Conservation (phyloP, 2,888 invertebrate species). For the Heliconius charithonia region DNA sequence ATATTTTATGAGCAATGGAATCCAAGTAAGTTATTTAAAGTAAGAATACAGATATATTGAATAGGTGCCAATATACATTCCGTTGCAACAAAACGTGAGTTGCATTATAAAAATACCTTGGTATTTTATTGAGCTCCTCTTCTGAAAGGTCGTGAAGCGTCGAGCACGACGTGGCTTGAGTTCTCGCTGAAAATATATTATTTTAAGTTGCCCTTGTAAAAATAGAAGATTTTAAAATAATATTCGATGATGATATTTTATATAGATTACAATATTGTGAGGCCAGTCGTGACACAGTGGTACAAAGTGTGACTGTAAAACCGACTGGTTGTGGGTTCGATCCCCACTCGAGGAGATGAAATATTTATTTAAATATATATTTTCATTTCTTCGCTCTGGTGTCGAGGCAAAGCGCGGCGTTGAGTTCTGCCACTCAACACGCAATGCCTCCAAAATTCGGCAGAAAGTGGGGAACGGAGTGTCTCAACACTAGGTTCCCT, state of each 20-base stretch:
- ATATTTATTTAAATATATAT: too few species aligned
- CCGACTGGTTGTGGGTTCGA: too few species aligned
- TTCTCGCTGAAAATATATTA: conserved; percentile 66
- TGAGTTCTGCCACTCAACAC: too few species aligned
- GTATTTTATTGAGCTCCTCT: conserved; percentile 79
- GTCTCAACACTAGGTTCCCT: too few species aligned
- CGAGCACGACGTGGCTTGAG: conserved; percentile 81
- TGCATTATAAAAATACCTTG: conserved; percentile 63
- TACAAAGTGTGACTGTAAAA: too few species aligned
- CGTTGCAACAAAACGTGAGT: conserved; percentile 25
- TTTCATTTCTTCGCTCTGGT: too few species aligned
- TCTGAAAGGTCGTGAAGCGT: conserved; percentile 79
- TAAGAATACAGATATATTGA: conserved; percentile 25
- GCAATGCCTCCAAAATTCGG: too few species aligned
- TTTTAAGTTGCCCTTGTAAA: conserved; percentile 26
- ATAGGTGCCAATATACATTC: conserved; percentile 33
- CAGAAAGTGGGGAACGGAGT: too few species aligned
- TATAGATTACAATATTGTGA: neutral
- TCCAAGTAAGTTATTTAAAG: conserved; percentile 1
- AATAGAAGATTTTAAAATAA: conserved; percentile 17
- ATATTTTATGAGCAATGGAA: neutral
- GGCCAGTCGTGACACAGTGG: too few species aligned
- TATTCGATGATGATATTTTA: conserved; percentile 7
- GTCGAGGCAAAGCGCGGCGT: too few species aligned
- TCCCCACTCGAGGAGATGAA: too few species aligned